Base-by-base conservation (phyloP, 2,888 invertebrate genomes). In the Vesta saturnalis region DNA sequence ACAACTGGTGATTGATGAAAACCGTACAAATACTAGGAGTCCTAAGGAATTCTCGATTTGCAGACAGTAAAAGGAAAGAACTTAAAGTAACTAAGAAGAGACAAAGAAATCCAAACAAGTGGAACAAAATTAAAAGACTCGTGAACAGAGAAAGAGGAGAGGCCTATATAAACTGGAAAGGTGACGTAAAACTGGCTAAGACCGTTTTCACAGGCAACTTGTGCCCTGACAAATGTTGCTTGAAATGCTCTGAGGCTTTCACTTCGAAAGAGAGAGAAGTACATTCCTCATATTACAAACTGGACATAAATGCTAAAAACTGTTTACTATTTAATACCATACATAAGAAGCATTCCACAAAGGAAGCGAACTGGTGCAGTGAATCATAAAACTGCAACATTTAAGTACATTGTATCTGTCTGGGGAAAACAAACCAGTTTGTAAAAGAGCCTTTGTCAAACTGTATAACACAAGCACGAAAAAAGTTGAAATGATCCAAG, bases 51-150 rank as follows among this genome's bases (percentile, higher is more conserved):
- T n/a, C n/a, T n/a, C n/a, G n/a, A n/a, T n/a, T n/a, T n/a, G n/a
- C n/a, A n/a, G n/a, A n/a, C n/a, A n/a, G n/a, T n/a, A n/a, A n/a
- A n/a, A n/a, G n/a, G n/a, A n/a, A n/a, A 30, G 10, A 30, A 30
- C 10, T 30, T 52, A 60, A 60, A 35, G 19, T 14, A 19, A 49
- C 23, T 19, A 60, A 18, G 16, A 49, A 49, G 16, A 52, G 39
- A 60, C n/a, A n/a, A 5, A 60, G 60, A 52, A 60, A 60, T 52
- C 49, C 49, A 16, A 49, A 60, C 14, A 18, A 52, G 12, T 60
- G 60, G 60, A 60, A 60, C 18, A 54, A 46, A 18, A 14, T 19
- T n/a, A 60, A 49, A 52, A 21, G 49, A 12, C 49, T 46, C 43
- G 12, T 60, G 1, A 2, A 19, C 1, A 49, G 60, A 46, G n/a